A percentile compares a stretch with the other conserved stretches of the same genome.
These are phyloP conservation scores for Craterocephalus amniculus DNA, from an alignment of 2,797 vertebrate species.

Conservation along the genomic window DNA sequence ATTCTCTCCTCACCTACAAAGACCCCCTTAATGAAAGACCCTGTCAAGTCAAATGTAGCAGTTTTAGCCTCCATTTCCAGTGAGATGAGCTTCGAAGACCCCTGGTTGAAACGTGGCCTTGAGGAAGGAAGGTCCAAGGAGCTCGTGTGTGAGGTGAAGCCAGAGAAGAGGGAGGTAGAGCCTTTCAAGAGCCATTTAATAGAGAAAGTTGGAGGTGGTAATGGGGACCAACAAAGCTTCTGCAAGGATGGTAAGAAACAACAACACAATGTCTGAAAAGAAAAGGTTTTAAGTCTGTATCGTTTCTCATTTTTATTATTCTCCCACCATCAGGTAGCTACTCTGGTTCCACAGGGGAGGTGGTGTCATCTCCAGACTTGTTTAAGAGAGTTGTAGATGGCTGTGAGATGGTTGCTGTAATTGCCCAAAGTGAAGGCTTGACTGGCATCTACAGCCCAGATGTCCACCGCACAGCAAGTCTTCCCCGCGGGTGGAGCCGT, in stretches of 20 bases:
- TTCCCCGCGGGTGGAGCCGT: constrained; percentile 86
- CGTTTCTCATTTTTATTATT: constrained; percentile 1
- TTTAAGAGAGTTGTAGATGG: constrained; percentile 90
- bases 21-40: constrained; percentile 65
- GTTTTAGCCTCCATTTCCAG: constrained; percentile 71
- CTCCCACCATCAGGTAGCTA: constrained; percentile 62
- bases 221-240: constrained; percentile 32
- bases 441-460: constrained; percentile 80
- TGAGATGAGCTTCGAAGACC: constrained; percentile 91
- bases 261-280: neutral
- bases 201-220: constrained; percentile 29
- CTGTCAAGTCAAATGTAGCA: constrained; percentile 59
- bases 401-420: constrained; percentile 85
- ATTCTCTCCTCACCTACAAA: constrained; percentile 62
- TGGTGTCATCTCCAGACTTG: constrained; percentile 84
- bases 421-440: constrained; percentile 72
- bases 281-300: neutral
- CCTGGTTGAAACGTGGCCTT: constrained; percentile 91
- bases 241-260: constrained; percentile 55
- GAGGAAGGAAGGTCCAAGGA: constrained; percentile 75
- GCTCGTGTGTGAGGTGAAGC: constrained; percentile 68
- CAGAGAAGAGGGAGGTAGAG: constrained; percentile 74
- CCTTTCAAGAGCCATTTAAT: constrained; percentile 47
- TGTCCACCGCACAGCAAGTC: constrained; percentile 85
- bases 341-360: constrained; percentile 82